phyloP scores from a whole-genome alignment of 2,888 invertebrate species.

The Drosophila vallismaia region DNA sequence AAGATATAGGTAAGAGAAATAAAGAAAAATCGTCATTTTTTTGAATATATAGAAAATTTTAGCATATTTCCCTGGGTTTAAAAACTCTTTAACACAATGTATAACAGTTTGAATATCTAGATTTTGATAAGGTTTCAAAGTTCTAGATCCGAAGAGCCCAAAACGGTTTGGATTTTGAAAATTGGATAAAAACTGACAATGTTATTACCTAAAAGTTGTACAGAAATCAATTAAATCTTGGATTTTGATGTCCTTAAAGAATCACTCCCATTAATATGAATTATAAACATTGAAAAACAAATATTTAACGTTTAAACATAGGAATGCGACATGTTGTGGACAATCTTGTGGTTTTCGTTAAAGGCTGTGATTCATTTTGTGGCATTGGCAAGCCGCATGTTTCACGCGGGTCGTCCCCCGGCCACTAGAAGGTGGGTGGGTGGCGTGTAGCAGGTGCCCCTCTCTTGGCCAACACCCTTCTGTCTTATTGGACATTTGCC shows the following conservation, averaged over 20 bases:
- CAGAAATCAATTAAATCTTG: background rate
- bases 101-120: no score
- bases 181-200: no score
- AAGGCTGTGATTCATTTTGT: background rate
- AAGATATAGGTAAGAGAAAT: no score
- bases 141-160: no score
- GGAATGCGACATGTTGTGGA: slow-evolving; percentile 6
- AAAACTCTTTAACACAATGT: no score
- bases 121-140: no score
- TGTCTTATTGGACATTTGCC: slow-evolving; percentile 53
- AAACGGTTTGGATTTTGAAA: no score
- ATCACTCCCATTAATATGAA: background rate
- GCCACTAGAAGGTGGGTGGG: slow-evolving; percentile 11
- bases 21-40: no score
- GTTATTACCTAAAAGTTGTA: no score
- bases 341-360: background rate
- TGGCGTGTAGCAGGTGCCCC: background rate
- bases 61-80: no score
- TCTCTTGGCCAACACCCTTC: background rate
- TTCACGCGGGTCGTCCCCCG: slow-evolving; percentile 8
- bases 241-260: background rate
- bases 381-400: background rate
- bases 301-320: background rate
- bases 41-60: no score
- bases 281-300: background rate